Percentiles rank a stretch among this genome's conserved stretches.
These are phyloP conservation scores for Panagrolaimus sp. DNA, from an alignment of 1,140 invertebrate genomes.

Conservation along the genomic window DNA sequence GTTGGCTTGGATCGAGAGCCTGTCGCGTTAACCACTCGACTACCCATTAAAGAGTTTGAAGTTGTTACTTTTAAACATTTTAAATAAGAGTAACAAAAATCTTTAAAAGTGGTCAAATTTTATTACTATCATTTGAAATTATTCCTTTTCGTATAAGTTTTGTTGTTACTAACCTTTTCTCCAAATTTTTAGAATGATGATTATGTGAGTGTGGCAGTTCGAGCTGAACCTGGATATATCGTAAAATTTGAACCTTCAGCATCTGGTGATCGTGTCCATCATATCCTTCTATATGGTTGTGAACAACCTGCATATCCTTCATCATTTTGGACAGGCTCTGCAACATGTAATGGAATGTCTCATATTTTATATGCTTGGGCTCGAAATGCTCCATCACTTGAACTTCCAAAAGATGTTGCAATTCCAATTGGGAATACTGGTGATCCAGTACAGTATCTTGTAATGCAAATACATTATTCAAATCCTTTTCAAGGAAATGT, in stretches of 20 bases:
- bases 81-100: too few species aligned
- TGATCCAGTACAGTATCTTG: conserved; percentile 55
- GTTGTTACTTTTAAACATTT: too few species aligned
- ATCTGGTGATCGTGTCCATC: conserved; percentile 57
- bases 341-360: conserved; percentile 45
- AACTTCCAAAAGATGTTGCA: conserved; percentile 48
- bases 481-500: conserved; percentile 52
- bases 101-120: conserved; percentile 22
- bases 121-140: conserved; percentile 21
- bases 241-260: conserved; percentile 56
- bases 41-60: too few species aligned
- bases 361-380: conserved; percentile 59
- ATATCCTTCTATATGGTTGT: conserved; percentile 58
- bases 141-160: not conserved
- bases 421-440: conserved; percentile 50
- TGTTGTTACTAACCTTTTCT: conserved; percentile 13
- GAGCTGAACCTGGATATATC: conserved; percentile 55
- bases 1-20: too few species aligned
- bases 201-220: conserved; percentile 52
- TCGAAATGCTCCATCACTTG: conserved; percentile 54
- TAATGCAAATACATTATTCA: conserved; percentile 57
- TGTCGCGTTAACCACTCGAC: too few species aligned
- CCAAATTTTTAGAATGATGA: conserved; percentile 44
- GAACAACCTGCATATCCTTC: conserved; percentile 37
- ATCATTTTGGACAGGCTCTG: conserved; percentile 47